phyloP scores from a whole-genome alignment of 2,888 invertebrate species.

The Leistus spinibarbis region DNA sequence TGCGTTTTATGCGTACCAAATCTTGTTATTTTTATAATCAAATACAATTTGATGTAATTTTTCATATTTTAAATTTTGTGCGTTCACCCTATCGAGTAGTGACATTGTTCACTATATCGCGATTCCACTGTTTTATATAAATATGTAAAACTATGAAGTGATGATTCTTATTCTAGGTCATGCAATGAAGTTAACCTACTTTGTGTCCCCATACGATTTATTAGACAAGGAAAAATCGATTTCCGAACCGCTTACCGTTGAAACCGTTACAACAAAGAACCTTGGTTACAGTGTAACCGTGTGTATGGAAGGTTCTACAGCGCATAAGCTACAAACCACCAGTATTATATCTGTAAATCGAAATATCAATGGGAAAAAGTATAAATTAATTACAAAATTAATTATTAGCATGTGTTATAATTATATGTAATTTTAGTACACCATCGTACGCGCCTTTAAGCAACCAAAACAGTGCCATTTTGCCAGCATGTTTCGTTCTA shows the following conservation, averaged over 20 bases:
- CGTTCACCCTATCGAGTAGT: too few relatives aligned
- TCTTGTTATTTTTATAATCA: too few relatives aligned
- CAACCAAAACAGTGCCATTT: slow-evolving; percentile 82
- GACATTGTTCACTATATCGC: too few relatives aligned
- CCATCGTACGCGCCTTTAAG: slow-evolving; percentile 83
- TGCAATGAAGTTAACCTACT: slow-evolving; percentile 92
- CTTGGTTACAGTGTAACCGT: slow-evolving; percentile 89
- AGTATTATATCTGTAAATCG: slow-evolving; percentile 73
- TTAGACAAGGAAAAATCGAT: slow-evolving; percentile 77
- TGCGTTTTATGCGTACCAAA: too few relatives aligned
- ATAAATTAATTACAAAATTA: slow-evolving; percentile 43
- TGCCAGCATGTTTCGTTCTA: slow-evolving; percentile 90
- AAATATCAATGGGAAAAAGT: slow-evolving; percentile 77
- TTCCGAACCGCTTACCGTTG: slow-evolving; percentile 75
- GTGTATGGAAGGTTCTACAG: slow-evolving; percentile 84
- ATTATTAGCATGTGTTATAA: neutral
- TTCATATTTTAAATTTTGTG: too few relatives aligned
- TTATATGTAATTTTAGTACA: slow-evolving; percentile 57
- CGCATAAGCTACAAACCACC: slow-evolving; percentile 80
- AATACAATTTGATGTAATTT: too few relatives aligned
- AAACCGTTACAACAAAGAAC: slow-evolving; percentile 70
- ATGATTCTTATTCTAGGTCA: slow-evolving; percentile 65
- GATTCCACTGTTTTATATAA: too few relatives aligned
- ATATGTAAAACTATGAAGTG: slow-evolving; percentile 3
- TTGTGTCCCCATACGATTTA: slow-evolving; percentile 91